Evolutionary conservation across 1,140 invertebrate genomes (phyloP), one percentile per base, ranked within the genome.

Genomic region (Drosophila punjabiensis): DNA sequence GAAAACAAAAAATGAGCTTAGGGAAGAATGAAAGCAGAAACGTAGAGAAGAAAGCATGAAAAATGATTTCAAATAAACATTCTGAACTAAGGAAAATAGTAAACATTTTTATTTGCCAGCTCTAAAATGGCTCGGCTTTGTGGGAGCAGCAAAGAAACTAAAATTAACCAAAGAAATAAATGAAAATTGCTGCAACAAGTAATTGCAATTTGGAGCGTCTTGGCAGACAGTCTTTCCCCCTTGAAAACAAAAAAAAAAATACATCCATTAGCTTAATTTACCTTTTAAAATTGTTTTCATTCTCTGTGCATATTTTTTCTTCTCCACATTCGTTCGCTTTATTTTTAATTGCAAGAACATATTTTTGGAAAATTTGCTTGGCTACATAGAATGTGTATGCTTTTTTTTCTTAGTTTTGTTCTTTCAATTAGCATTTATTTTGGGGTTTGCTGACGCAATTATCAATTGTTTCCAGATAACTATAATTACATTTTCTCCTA

Each of bases 281-380:
- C 85, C 85, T 89, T 75, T 90, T 81, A 76, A 89, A 86, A 87
- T 82, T 62, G 77, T 81, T 81, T 87, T 74, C 50, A 74, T 82
- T 75, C 84, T 60, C 59, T 9, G 50, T 9, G 50, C 69, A 50
- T 73, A 53, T 58, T 55, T 71, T 50, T 48, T 50, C 47, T 56
- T 8, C 30, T 43, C 30, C 52, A 33, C 50, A 52, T 41, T 67
- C 28, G 43, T 47, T 82, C 28, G 52, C 55, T 79, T 74, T 60
- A 64, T 71, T 83, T 69, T 69, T 47, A 68, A 71, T 69, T 71
- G 39, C 39, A 71, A n/a, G 14, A 62, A 62, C 58, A 75, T 75
- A 75, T 75, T 75, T 75, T 75, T 74, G 71, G 71, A 75, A 73
- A 24, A 62, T 37, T 70, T 5, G 14, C 50, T 18, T 52, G n/a